Evolutionary conservation across 37 sponge, comb jelly and placozoan species (phyloP).

Genomic region (Corticium candelabrum): DNA sequence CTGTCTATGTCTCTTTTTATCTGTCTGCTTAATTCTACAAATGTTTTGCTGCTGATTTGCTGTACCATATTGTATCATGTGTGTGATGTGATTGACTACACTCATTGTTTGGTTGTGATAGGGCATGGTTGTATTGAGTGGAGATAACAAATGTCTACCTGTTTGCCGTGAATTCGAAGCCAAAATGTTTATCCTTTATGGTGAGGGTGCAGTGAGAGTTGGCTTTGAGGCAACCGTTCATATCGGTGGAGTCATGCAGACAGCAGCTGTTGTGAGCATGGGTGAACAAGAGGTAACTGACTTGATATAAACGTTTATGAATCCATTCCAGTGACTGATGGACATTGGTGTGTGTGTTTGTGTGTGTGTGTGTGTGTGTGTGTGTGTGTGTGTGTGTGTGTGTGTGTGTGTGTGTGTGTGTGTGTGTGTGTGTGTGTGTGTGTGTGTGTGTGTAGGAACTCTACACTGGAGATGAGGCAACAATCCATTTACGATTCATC

Average conservation of each 20-base stretch:
- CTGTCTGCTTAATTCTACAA: no score
- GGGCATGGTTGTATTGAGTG: constrained; percentile 70
- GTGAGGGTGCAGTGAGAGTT: constrained; percentile 22
- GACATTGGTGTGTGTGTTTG: no score
- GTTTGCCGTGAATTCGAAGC: constrained; percentile 73
- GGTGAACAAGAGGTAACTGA: constrained; percentile 24
- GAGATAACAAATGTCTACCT: constrained; percentile 17
- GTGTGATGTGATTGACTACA: no score
- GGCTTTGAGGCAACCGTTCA: constrained; percentile 72
- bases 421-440: neutral
- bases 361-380: no score
- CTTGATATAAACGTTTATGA: neutral
- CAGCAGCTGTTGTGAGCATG: constrained; percentile 42
- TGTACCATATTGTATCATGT: no score
- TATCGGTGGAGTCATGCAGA: constrained; percentile 62
- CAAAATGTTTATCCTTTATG: constrained; percentile 48
- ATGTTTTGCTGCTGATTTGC: no score
- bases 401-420: no score
- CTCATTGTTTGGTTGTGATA: no score
- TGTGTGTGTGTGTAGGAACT: constrained; percentile 29
- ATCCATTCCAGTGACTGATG: no score
- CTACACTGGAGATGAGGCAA: constrained; percentile 17
- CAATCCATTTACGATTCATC: constrained; percentile 54
- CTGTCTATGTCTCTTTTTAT: no score
- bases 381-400: no score